These are phyloP conservation scores for Dicentrarchus labrax DNA, from an alignment of 2,113 vertebrate genomes.

Conservation along the genomic window DNA sequence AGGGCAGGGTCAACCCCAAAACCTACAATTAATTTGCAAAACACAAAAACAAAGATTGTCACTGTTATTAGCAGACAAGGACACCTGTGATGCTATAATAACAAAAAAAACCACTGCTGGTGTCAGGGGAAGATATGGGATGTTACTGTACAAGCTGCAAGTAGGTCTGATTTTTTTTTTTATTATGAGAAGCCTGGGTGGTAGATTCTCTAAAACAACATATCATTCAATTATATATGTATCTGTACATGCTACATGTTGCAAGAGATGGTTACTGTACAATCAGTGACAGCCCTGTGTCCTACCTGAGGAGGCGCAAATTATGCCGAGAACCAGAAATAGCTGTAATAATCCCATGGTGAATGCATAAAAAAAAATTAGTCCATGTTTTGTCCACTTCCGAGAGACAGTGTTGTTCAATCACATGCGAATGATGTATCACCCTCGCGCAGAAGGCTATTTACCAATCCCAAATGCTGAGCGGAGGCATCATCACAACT, in stretches of 20 bases:
- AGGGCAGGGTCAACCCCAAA: conserved; percentile 96
- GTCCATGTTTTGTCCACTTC: conserved; percentile 85
- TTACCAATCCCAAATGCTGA: conserved; percentile 76
- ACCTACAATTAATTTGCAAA: conserved; percentile 86
- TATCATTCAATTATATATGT: not conserved
- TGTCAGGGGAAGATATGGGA: conserved; percentile 14
- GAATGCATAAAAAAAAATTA: conserved; percentile 74
- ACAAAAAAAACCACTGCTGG: not conserved
- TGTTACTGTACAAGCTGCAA: conserved; percentile 7
- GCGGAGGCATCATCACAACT: conserved; percentile 81
- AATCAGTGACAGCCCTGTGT: conserved; percentile 51
- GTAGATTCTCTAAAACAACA: conserved; percentile 17
- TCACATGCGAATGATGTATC: conserved; percentile 68
- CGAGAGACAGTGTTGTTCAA: conserved; percentile 66
- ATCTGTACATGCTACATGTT: conserved; percentile 15
- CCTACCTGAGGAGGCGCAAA: conserved; percentile 84
- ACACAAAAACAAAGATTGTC: conserved; percentile 49
- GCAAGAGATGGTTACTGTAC: conserved; percentile 19
- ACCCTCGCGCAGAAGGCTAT: conserved; percentile 49
- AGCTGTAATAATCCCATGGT: conserved; percentile 84
- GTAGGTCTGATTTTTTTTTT: not conserved
- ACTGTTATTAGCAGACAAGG: conserved; percentile 16
- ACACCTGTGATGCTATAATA: conserved; percentile 19
- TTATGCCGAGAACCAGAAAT: conserved; percentile 79
- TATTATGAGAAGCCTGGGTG: not conserved